Evolutionary conservation across 2,888 invertebrate genomes (phyloP), one percentile per base, ranked within the genome.

Genomic region (Hetaerina titia): DNA sequence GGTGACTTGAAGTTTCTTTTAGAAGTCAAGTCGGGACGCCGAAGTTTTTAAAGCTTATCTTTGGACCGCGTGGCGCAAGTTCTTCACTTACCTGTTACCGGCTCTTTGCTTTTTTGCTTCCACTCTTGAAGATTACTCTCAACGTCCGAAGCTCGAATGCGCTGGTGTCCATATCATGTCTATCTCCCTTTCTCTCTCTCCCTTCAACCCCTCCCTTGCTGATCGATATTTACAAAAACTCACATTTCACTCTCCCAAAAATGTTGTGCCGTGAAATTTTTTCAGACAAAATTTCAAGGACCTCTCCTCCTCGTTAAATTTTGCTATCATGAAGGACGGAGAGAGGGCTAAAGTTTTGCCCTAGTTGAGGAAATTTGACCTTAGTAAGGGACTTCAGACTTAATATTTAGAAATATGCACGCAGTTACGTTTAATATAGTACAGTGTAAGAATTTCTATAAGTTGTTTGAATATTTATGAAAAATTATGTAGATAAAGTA

Each of bases 31-130:
- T 69, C 69, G 69, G 45, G 45, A 45, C n/a, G 22, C 69, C 22
- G 69, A 69, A 69, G 69, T 69, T 69, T 45, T 69, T 8, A 22
- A 69, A n/a, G 22, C 69, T 69, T 69, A 69, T 69, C 69, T 19
- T n/a, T 5, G 19, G 22, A 9, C 19, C 19, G 8, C 69, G 69
- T 69, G 69, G 8, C 69, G 22, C 22, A 69, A n/a, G 69, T 69
- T n/a, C 69, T 69, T 69, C 69, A 69, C 69, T 69, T 69, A 69
- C 69, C 69, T 69, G 69, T 69, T 69, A 69, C 69, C n/a, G 69
- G 69, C 22, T 69, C 22, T 19, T 45, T 69, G n/a, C 22, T 69
- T 69, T 69, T 69, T 69, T 69, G 6, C 8, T 69, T 22, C 69
- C 69, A 22, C 45, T 8, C 69, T 69, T 6, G 22, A 69, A 69